These are phyloP conservation scores for Amphiprion ocellaris DNA, from an alignment of 2,113 vertebrate species.

Conservation along the genomic window DNA sequence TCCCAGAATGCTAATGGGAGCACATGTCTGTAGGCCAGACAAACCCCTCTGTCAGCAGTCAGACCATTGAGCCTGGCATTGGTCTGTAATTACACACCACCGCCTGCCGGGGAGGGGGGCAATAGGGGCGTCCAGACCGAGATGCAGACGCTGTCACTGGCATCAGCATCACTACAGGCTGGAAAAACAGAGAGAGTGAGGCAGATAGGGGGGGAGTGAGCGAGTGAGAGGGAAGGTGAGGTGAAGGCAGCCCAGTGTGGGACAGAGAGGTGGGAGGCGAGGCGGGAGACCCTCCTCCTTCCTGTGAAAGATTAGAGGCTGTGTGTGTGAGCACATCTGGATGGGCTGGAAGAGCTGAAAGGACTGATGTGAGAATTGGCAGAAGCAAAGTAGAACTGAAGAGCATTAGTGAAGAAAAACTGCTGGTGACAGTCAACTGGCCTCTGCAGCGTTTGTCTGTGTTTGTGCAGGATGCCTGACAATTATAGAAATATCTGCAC, in stretches of 20 bases:
- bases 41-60: conserved; percentile 68
- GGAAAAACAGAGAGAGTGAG: conserved; percentile 62
- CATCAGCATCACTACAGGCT: conserved; percentile 60
- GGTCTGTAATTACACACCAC: conserved; percentile 74
- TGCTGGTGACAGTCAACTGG: conserved; percentile 18
- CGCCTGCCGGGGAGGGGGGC: conserved; percentile 24
- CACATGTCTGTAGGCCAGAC: conserved; percentile 49
- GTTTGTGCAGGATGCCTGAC: neutral
- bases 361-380: conserved; percentile 53
- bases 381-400: conserved; percentile 13
- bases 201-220: conserved; percentile 30
- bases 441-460: conserved; percentile 15
- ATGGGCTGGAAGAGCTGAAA: conserved; percentile 60
- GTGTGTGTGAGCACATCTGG: conserved; percentile 78
- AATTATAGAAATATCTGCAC: neutral
- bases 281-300: conserved; percentile 68
- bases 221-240: conserved; percentile 68
- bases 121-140: conserved; percentile 22
- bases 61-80: conserved; percentile 36
- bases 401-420: conserved; percentile 17
- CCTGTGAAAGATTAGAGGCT: conserved; percentile 81
- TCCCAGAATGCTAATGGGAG: conserved; percentile 44
- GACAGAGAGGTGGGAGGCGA: conserved; percentile 40
- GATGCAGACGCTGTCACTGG: conserved; percentile 49
- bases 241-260: conserved; percentile 61